phyloP scores from a whole-genome alignment of 1,140 invertebrate species.

The Ceratitis capitata region DNA sequence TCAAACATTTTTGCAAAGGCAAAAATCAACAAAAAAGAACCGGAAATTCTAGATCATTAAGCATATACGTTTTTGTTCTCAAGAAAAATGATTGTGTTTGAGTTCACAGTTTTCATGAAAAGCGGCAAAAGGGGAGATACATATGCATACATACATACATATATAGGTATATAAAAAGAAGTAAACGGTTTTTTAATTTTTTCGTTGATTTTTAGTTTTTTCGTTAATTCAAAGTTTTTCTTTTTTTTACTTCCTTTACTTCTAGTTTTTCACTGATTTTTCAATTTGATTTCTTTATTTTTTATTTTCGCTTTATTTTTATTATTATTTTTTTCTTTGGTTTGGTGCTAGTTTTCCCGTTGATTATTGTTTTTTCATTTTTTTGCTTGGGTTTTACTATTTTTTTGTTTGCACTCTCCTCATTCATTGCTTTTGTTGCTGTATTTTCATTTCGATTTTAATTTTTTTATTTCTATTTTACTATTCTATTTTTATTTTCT shows the following conservation, averaged over 20 bases:
- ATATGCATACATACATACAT: too few relatives aligned
- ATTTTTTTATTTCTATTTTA: neutral
- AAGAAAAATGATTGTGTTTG: neutral
- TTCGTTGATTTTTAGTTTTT: neutral
- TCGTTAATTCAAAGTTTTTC: too few relatives aligned
- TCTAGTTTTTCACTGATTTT: neutral
- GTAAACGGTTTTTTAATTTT: too few relatives aligned
- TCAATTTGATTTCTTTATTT: too few relatives aligned
- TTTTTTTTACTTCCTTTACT: too few relatives aligned
- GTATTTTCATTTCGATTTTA: neutral
- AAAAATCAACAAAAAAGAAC: conserved; percentile 47
- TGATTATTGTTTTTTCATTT: too few relatives aligned
- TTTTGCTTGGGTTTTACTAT: too few relatives aligned
- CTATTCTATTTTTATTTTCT: neutral
- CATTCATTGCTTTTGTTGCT: too few relatives aligned
- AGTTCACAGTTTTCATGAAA: neutral
- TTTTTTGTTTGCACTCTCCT: neutral
- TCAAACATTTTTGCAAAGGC: neutral
- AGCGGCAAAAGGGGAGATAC: too few relatives aligned
- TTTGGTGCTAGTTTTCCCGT: neutral
- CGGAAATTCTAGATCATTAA: conserved; percentile 59
- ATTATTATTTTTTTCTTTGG: too few relatives aligned
- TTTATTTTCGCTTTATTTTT: too few relatives aligned
- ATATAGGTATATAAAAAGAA: too few relatives aligned
- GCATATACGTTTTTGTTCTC: neutral